These are phyloP conservation scores for Scylla paramamosain DNA, from an alignment of 1,140 invertebrate genomes.

Conservation along the genomic window DNA sequence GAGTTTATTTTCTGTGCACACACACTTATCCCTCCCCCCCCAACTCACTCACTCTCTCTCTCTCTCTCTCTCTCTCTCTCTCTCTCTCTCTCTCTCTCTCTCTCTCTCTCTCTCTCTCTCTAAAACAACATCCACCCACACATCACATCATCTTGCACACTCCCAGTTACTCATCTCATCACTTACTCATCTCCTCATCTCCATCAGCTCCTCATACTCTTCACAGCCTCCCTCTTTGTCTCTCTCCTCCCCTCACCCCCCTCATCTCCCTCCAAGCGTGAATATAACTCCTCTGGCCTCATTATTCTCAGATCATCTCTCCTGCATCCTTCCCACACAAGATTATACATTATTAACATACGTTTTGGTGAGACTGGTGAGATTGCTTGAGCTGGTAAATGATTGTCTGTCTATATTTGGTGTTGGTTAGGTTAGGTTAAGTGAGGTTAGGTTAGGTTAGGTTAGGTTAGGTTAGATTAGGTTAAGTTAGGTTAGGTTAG, in stretches of 20 bases:
- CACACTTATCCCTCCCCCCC: not conserved
- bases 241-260: not conserved
- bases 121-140: not conserved
- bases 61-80: not conserved
- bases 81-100: no score
- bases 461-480: no score
- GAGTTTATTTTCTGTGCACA: not conserved
- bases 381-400: no score
- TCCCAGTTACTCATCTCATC: constrained; percentile 2
- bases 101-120: no score
- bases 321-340: not conserved
- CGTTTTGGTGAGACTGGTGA: no score
- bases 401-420: no score
- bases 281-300: constrained; percentile 1
- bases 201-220: not conserved
- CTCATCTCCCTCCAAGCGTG: not conserved
- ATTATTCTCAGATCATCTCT: not conserved
- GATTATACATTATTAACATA: no score
- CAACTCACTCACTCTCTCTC: no score
- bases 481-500: no score
- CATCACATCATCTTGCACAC: not conserved
- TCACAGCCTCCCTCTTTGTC: not conserved
- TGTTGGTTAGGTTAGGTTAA: no score
- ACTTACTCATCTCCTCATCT: not conserved
- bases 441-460: no score